Conservation (phyloP, 2,888 invertebrate species). For the Drosophila colorata region DNA sequence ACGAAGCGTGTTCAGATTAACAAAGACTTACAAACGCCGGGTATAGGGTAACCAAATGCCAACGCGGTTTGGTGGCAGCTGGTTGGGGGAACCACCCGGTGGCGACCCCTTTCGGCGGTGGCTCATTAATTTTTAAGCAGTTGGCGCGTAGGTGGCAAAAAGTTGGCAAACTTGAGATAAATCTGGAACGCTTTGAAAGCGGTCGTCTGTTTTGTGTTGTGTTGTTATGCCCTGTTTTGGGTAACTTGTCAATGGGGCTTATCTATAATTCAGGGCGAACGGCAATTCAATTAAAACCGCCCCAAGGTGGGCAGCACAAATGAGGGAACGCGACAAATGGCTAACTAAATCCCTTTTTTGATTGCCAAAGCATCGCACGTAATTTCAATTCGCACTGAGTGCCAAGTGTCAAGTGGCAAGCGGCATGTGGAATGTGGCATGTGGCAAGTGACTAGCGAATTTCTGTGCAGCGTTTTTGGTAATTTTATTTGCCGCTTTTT, state of each 20-base stretch:
- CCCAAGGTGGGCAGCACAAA: constrained; percentile 42
- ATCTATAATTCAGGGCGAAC: constrained; percentile 66
- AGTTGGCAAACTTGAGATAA: constrained; percentile 65
- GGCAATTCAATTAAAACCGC: constrained; percentile 71
- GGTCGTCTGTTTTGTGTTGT: constrained; percentile 21
- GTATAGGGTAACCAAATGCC: background rate
- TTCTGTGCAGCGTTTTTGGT: constrained; percentile 48
- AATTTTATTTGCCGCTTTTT: constrained; percentile 64
- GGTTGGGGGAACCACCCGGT: background rate
- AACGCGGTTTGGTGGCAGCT: background rate
- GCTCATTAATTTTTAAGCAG: constrained; percentile 70
- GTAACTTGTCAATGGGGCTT: constrained; percentile 54
- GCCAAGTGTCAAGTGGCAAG: constrained; percentile 25
- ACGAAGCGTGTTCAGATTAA: constrained; percentile 35
- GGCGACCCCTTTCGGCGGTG: constrained; percentile 20
- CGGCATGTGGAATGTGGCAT: constrained; percentile 9
- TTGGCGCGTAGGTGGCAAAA: constrained; percentile 38
- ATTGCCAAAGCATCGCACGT: constrained; percentile 65
- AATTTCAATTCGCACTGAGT: constrained; percentile 55
- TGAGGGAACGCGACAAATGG: constrained; percentile 42
- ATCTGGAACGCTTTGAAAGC: constrained; percentile 35
- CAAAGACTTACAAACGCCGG: too few species aligned
- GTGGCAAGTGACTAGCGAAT: constrained; percentile 8
- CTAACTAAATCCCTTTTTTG: constrained; percentile 53
- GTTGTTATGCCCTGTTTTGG: constrained; percentile 1